Conservation (phyloP, 1,140 invertebrate genomes). For the Anagrus nilaparvatae region DNA sequence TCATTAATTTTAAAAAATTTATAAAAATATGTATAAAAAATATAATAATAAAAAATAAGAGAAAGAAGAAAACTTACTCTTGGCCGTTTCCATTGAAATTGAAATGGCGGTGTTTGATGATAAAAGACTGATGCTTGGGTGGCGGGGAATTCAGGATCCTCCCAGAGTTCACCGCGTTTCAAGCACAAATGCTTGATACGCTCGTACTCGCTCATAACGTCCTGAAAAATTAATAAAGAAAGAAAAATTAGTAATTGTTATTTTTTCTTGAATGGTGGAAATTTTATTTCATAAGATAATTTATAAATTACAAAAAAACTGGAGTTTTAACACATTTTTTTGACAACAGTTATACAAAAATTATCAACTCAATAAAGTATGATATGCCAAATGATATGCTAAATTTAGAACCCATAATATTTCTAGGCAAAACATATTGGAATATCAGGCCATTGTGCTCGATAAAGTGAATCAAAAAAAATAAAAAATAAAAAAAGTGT, state of each 20-base stretch:
- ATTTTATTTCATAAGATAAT: slow-evolving; percentile 14
- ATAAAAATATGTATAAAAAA: too few species aligned
- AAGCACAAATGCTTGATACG: slow-evolving; percentile 68
- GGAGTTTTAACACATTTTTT: slow-evolving; percentile 1
- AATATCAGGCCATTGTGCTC: too few species aligned
- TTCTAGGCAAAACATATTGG: too few species aligned
- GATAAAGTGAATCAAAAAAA: too few species aligned
- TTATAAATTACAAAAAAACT: slow-evolving; percentile 16
- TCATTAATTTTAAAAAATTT: too few species aligned
- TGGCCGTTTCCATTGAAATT: slow-evolving; percentile 86
- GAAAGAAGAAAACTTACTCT: slow-evolving; percentile 60
- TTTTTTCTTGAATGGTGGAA: slow-evolving; percentile 5
- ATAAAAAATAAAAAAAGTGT: too few species aligned
- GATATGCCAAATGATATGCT: not conserved
- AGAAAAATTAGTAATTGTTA: slow-evolving; percentile 11
- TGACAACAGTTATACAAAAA: slow-evolving; percentile 4
- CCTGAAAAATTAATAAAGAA: too few species aligned
- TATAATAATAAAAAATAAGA: too few species aligned
- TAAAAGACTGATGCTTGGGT: slow-evolving; percentile 83
- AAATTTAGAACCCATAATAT: slow-evolving; percentile 10
- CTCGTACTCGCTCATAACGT: slow-evolving; percentile 66
- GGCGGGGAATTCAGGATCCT: slow-evolving; percentile 84
- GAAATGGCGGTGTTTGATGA: slow-evolving; percentile 84
- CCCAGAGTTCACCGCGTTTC: slow-evolving; percentile 74
- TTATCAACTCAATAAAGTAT: too few species aligned